These are phyloP conservation scores for Eulemur albifrons DNA, from an alignment of 2,797 vertebrate species.

Conservation along the genomic window DNA sequence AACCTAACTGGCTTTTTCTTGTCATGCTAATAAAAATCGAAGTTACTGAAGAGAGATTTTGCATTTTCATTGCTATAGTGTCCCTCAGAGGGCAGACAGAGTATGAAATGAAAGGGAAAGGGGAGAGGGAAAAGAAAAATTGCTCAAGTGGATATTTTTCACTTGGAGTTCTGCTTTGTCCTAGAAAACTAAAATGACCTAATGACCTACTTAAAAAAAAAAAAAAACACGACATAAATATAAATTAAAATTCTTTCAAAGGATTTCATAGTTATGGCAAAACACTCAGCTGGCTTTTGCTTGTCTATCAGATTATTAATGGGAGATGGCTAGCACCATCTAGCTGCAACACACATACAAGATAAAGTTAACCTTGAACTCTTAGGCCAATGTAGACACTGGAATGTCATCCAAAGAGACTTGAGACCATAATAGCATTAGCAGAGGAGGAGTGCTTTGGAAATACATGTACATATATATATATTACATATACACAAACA, in stretches of 20 bases:
- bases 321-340: neutral
- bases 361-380: neutral
- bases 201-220: neutral
- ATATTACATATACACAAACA: too few species aligned
- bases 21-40: neutral
- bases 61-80: neutral
- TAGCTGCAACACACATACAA: neutral
- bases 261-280: neutral
- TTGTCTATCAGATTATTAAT: neutral
- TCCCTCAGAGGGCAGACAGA: neutral
- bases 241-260: neutral
- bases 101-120: neutral
- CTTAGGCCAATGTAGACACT: neutral
- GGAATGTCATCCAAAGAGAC: neutral
- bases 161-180: neutral
- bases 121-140: neutral
- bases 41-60: neutral
- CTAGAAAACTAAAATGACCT: neutral
- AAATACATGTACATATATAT: neutral
- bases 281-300: neutral
- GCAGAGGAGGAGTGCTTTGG: neutral
- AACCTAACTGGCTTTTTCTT: neutral
- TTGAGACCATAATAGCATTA: neutral
- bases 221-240: neutral
- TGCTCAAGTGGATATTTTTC: neutral